phyloP scores from a whole-genome alignment of 2,797 vertebrate species.

The Acanthiza pusilla region DNA sequence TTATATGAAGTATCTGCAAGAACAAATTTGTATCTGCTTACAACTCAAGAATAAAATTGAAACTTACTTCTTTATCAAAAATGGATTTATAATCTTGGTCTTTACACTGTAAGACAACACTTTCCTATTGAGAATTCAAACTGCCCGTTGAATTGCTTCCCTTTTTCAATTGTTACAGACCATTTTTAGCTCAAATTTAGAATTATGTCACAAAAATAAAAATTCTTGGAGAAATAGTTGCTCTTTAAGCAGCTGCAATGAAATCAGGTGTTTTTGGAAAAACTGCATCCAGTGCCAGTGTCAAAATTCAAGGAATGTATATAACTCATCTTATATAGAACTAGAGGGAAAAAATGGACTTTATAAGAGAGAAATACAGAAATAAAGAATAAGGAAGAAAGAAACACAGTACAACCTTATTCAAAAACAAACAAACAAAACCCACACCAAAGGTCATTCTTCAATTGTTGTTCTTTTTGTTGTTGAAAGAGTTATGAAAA shows the following conservation, averaged over 20 bases:
- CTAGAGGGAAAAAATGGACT: rapidly evolving
- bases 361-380: background rate
- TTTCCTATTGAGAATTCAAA: background rate
- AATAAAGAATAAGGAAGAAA: background rate
- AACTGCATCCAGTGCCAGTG: background rate
- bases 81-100: background rate
- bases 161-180: background rate
- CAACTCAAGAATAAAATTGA: background rate
- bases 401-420: background rate
- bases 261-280: background rate
- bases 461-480: background rate
- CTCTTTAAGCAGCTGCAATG: background rate
- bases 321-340: background rate
- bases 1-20: background rate
- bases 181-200: background rate
- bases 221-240: background rate
- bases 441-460: background rate
- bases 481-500: background rate
- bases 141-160: background rate
- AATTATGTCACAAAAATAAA: background rate
- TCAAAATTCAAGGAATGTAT: background rate
- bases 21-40: background rate
- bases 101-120: background rate
- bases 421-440: background rate
- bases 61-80: background rate